A percentile compares a stretch with the other conserved stretches of the same genome.
These are phyloP conservation scores for cat (Felis catus) DNA, from an alignment of 2,113 vertebrate species.

Conservation along the genomic window DNA sequence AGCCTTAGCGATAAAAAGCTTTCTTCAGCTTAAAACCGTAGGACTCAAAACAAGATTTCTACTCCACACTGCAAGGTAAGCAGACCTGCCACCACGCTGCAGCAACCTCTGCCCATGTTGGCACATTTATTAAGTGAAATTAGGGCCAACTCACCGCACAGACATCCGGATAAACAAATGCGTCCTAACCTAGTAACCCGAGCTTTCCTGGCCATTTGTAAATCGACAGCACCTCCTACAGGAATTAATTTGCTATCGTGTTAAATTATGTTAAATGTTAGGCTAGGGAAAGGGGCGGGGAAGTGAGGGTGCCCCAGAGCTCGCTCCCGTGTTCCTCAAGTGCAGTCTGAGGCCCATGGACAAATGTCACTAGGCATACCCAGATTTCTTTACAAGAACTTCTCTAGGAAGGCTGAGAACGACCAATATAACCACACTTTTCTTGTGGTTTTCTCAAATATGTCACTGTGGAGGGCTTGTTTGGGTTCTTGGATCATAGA, in stretches of 20 bases:
- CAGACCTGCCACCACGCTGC: background rate
- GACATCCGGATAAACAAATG: conserved; percentile 55
- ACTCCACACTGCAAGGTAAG: conserved; percentile 47
- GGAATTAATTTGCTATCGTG: conserved; percentile 72
- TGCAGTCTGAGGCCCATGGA: background rate
- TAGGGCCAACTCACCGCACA: conserved; percentile 12
- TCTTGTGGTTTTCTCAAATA: conserved; percentile 10
- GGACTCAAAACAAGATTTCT: background rate
- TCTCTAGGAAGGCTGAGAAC: background rate
- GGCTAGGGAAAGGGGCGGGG: background rate
- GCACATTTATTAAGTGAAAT: conserved; percentile 47
- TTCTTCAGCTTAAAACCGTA: background rate
- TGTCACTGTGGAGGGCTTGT: background rate
- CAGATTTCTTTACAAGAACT: background rate
- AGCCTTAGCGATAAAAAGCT: conserved; percentile 30
- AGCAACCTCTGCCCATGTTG: background rate
- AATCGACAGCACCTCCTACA: conserved; percentile 88
- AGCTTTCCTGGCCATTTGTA: conserved; percentile 69
- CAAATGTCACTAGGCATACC: background rate
- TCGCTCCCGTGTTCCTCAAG: background rate
- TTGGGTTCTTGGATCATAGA: background rate
- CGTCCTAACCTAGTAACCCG: conserved; percentile 43
- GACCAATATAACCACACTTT: background rate
- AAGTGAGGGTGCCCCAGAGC: background rate
- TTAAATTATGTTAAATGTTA: conserved; percentile 36